A percentile compares a stretch with the other conserved stretches of the same genome.
These are phyloP conservation scores for Hypolimnas misippus DNA, from an alignment of 2,888 invertebrate genomes.

Conservation along the genomic window DNA sequence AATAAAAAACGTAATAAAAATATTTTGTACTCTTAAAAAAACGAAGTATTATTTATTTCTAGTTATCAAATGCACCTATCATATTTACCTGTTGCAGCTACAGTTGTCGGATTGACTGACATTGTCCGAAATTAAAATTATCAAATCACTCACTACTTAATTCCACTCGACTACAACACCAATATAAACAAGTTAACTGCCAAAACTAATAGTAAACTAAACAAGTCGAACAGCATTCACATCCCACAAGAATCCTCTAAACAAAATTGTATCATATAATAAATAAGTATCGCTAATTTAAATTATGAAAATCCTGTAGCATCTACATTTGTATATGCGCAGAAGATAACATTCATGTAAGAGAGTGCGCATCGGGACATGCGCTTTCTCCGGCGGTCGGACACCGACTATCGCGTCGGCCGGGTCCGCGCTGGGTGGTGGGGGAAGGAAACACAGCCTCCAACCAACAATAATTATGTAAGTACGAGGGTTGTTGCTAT, in stretches of 20 bases:
- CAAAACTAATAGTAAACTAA: neutral
- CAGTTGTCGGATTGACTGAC: slow-evolving; percentile 65
- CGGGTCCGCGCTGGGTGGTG: slow-evolving; percentile 46
- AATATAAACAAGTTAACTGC: slow-evolving; percentile 4
- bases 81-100: slow-evolving; percentile 49
- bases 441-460: slow-evolving; percentile 73
- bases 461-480: slow-evolving; percentile 76
- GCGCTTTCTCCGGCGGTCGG: slow-evolving; percentile 49
- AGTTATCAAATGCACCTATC: too few relatives aligned
- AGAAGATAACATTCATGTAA: slow-evolving; percentile 28
- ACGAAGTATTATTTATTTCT: too few relatives aligned
- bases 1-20: too few relatives aligned
- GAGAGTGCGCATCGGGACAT: slow-evolving; percentile 36
- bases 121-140: slow-evolving; percentile 48
- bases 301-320: slow-evolving; percentile 7
- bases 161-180: slow-evolving; percentile 10
- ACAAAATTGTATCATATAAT: neutral
- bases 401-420: slow-evolving; percentile 57
- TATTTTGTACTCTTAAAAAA: too few relatives aligned
- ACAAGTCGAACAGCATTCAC: slow-evolving; percentile 5
- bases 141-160: slow-evolving; percentile 45
- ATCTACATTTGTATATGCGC: slow-evolving; percentile 25
- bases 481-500: slow-evolving; percentile 74
- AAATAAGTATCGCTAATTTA: neutral
- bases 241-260: neutral